Base-by-base conservation (phyloP, 2,888 invertebrate species). In the Heliconius ethilla region DNA sequence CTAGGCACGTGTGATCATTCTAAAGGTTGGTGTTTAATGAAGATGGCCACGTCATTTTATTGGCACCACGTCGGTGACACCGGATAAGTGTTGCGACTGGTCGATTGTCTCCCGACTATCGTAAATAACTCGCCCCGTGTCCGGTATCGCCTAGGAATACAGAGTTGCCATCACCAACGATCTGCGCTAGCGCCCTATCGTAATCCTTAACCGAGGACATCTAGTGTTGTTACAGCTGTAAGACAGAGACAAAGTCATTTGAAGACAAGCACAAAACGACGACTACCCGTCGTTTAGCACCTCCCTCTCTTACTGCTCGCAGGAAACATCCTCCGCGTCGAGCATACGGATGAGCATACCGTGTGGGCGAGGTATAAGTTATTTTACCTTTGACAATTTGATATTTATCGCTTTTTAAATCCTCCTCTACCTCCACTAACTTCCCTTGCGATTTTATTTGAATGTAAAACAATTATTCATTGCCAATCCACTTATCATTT, bases 1-100 rank as follows among this genome's bases (percentile, higher is more conserved):
- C 87, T 84, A 85, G 87, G 89, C 90, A 91, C 91, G 92, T 90
- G 91, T 91, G 89, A 89, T 90, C 90, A 90, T 91, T 91, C 87
- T 87, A 88, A 88, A 89, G 90, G 88, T 90, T 87, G 89, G 89
- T 91, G 89, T 91, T 93, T 92, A 92, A 91, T 92, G 90, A 91
- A 92, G 91, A 90, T 89, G 89, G 89, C 89, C 92, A 92, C 94
- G 93, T 93, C 94, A 92, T 91, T 91, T 92, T 89, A 92, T 92
- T 92, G 86, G 86, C 87, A 85, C 84, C 84, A 83, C 85, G 93
- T 92, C 92, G 87, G 89, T 89, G 85, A 89, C 90, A 93, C 94
- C 94, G 94, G 94, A 94, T 93, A 93, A 92, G 89, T 92, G 84
- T 86, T 87, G 89, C 91, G 87, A 88, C 91, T 89, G 89, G 90